Conservation (phyloP, 2,797 vertebrate genomes). For the Picus viridis region DNA sequence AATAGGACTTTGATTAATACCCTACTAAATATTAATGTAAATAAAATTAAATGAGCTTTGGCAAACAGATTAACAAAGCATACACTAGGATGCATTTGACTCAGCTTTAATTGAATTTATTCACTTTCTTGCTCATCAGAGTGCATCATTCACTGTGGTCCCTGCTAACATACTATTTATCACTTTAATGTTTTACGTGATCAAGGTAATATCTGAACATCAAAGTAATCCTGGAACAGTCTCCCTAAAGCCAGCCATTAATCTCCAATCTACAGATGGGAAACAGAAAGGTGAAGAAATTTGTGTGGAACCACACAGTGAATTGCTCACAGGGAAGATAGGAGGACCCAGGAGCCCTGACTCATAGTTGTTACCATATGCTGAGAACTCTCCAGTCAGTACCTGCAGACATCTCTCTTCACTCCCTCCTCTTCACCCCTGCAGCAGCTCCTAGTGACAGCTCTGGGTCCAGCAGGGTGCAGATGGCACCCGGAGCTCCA, state of each 20-base stretch:
- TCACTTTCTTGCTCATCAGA: conserved; percentile 64
- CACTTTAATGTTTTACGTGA: conserved; percentile 19
- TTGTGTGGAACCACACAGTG: not conserved
- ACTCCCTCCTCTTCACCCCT: conserved; percentile 3
- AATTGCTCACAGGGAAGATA: conserved; percentile 42
- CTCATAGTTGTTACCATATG: conserved; percentile 48
- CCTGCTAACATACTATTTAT: conserved; percentile 41
- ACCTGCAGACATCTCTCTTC: conserved; percentile 57
- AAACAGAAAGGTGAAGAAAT: conserved; percentile 46
- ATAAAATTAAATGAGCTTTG: conserved; percentile 72
- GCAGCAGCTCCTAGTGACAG: not conserved
- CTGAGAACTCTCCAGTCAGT: conserved; percentile 40
- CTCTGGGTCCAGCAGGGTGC: not conserved
- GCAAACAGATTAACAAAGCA: conserved; percentile 73
- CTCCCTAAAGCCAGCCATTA: conserved; percentile 42
- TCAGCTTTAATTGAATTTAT: conserved; percentile 69
- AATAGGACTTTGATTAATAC: conserved; percentile 52
- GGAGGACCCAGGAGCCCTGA: conserved; percentile 65
- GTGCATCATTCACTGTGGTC: conserved; percentile 5
- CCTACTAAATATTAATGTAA: conserved; percentile 69
- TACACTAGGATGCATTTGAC: conserved; percentile 50
- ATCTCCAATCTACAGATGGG: conserved; percentile 46
- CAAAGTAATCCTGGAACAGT: conserved; percentile 36
- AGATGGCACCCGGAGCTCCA: not conserved
- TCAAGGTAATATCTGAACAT: not conserved